A percentile compares a stretch with the other conserved stretches of the same genome.
These are phyloP conservation scores for Ophthalmolycus amberensis DNA, from an alignment of 2,113 vertebrate species.

Conservation along the genomic window DNA sequence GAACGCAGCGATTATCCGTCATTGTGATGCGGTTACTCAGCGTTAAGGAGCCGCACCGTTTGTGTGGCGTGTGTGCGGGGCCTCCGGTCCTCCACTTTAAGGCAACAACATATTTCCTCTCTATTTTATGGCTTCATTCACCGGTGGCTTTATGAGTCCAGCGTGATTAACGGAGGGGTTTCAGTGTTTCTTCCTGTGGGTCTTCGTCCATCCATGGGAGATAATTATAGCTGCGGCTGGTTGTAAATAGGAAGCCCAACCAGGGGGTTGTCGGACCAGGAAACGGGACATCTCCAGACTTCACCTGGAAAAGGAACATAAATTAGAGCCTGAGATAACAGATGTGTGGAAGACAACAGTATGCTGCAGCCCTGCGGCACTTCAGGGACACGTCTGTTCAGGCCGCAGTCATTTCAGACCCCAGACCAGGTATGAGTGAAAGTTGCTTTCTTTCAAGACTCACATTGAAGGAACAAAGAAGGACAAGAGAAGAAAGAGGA, in stretches of 20 bases:
- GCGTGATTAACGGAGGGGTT: slow-evolving; percentile 71
- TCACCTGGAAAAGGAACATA: slow-evolving; percentile 66
- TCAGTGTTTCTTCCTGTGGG: slow-evolving; percentile 65
- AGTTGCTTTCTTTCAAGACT: background rate
- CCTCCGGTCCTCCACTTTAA: slow-evolving; percentile 44
- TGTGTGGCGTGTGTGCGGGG: slow-evolving; percentile 21
- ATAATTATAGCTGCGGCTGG: slow-evolving; percentile 71
- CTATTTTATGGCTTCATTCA: slow-evolving; percentile 70
- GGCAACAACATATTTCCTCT: slow-evolving; percentile 52
- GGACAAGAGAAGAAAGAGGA: background rate
- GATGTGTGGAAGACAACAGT: slow-evolving; percentile 62
- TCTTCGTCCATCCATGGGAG: slow-evolving; percentile 56
- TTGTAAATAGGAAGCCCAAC: slow-evolving; percentile 66
- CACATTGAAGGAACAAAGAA: background rate
- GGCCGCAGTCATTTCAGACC: background rate
- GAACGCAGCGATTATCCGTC: slow-evolving; percentile 62
- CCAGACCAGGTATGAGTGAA: slow-evolving; percentile 1
- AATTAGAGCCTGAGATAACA: slow-evolving; percentile 67
- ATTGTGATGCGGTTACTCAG: slow-evolving; percentile 43
- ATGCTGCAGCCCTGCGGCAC: slow-evolving; percentile 32
- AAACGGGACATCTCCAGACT: slow-evolving; percentile 63
- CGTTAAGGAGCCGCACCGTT: slow-evolving; percentile 57
- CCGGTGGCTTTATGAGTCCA: slow-evolving; percentile 72
- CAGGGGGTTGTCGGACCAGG: slow-evolving; percentile 56
- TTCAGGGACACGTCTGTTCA: slow-evolving; percentile 41